Base-by-base conservation (phyloP, 2,113 vertebrate species). In the Etheostoma cragini region DNA sequence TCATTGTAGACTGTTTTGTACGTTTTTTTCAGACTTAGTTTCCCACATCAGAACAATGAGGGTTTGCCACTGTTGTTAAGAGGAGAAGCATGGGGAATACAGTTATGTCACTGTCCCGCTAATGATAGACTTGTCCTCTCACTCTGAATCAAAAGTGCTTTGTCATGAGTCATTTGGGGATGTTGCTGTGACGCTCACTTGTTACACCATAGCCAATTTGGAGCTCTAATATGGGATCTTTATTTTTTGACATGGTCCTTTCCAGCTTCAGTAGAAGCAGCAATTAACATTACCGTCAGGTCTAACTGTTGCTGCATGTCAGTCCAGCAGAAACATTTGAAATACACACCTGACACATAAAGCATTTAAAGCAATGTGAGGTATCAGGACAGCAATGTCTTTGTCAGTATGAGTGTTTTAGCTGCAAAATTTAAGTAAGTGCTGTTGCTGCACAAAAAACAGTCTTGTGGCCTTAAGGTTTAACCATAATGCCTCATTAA, bases 331-430 rank as follows among this genome's bases (percentile, higher is more conserved):
- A 24, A 24, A 35, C 8, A 42, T 46, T 38, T 38, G 35, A 7
- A 38, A 38, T 10, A 38, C 2, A 38, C n/a, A 30, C 22, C 45
- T 63, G 14, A 42, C n/a, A 42, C 24, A 60, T 60, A 33, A 49
- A 33, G 12, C 17, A 33, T 15, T 33, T 24, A 5, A 54, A 53
- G 35, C 45, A 19, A n/a, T 54, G 35, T n/a, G 49, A 45, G 12
- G 60, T 62, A 35, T 21, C 61, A 22, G 35, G 19, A 42, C 5
- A 5, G 38, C 24, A 15, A 53, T 33, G 47, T 60, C 70, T 35
- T 57, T 74, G 72, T 74, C 46, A 52, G 16, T 22, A 15, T 17
- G 47, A 42, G 22, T 33, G 61, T n/a, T 72, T 49, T 24, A 73
- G 45, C 13, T 50, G 69, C 17, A 33, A 21, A 49, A 47, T 45